These are phyloP conservation scores for Cryptotis parvus DNA, from an alignment of 2,113 vertebrate genomes.

Conservation along the genomic window DNA sequence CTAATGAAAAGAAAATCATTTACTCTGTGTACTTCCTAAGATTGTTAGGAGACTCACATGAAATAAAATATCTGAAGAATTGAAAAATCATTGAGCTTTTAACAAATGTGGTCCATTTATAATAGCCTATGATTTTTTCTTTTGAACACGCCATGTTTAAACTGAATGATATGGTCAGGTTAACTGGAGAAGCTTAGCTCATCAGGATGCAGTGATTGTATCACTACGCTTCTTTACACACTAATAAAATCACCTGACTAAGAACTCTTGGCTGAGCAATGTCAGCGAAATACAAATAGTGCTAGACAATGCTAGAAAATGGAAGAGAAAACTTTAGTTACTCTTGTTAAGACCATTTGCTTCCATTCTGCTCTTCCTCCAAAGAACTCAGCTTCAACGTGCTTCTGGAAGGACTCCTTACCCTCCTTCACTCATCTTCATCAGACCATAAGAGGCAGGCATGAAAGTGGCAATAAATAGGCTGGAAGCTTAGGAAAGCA, in stretches of 20 bases:
- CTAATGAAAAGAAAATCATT: not conserved
- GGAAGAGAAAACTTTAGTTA: not conserved
- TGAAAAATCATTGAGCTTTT: not conserved
- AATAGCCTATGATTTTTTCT: not conserved
- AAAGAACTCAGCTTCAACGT: not conserved
- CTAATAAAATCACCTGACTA: not conserved
- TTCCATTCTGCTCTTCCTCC: not conserved
- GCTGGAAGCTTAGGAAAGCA: not conserved
- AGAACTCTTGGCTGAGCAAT: not conserved
- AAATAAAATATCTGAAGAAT: conserved; percentile 12
- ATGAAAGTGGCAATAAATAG: not conserved
- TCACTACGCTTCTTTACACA: not conserved
- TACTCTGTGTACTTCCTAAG: not conserved
- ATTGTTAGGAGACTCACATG: not conserved
- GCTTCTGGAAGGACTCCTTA: not conserved
- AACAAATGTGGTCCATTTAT: not conserved
- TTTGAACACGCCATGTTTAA: not conserved
- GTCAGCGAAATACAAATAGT: not conserved
- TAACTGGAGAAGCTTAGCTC: not conserved
- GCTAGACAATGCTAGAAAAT: not conserved
- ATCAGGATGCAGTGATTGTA: not conserved
- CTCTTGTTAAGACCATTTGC: not conserved
- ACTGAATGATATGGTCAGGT: not conserved
- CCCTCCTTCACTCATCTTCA: not conserved
- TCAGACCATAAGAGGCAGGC: not conserved